phyloP scores from a whole-genome alignment of 2,888 invertebrate species.

The Arrhopalites spinosus region DNA sequence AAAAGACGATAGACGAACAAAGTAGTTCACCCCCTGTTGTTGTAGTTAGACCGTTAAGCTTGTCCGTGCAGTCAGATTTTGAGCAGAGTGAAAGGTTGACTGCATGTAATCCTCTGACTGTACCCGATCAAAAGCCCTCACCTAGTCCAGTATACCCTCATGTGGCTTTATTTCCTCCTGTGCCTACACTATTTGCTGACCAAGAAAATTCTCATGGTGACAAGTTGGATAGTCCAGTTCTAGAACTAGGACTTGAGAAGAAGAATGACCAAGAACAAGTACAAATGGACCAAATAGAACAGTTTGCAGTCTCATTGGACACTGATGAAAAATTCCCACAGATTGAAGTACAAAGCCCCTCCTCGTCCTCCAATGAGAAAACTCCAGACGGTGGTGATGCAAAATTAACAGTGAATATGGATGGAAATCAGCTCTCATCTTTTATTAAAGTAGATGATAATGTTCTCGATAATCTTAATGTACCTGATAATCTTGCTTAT shows the following conservation, averaged over 20 bases:
- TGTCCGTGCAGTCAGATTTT: conserved; percentile 34
- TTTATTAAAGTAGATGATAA: conserved; percentile 13
- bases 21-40: conserved; percentile 57
- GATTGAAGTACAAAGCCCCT: conserved; percentile 55
- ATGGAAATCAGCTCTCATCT: neutral
- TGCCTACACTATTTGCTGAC: conserved; percentile 74
- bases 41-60: conserved; percentile 53
- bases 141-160: conserved; percentile 53
- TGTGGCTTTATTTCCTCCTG: conserved; percentile 65
- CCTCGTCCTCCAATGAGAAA: conserved; percentile 48
- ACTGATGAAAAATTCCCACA: conserved; percentile 44
- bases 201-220: conserved; percentile 35
- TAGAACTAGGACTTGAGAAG: neutral
- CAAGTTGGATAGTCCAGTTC: neutral
- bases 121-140: conserved; percentile 8
- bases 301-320: neutral
- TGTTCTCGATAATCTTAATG: conserved; percentile 34
- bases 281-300: conserved; percentile 27
- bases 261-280: conserved; percentile 19
- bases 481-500: conserved; percentile 41
- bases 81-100: neutral
- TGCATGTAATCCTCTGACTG: conserved; percentile 2
- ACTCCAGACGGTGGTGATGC: conserved; percentile 48
- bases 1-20: conserved; percentile 70
- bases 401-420: conserved; percentile 37